phyloP scores from a whole-genome alignment of 1,140 invertebrate species.

The Drosophila rhopaloa region DNA sequence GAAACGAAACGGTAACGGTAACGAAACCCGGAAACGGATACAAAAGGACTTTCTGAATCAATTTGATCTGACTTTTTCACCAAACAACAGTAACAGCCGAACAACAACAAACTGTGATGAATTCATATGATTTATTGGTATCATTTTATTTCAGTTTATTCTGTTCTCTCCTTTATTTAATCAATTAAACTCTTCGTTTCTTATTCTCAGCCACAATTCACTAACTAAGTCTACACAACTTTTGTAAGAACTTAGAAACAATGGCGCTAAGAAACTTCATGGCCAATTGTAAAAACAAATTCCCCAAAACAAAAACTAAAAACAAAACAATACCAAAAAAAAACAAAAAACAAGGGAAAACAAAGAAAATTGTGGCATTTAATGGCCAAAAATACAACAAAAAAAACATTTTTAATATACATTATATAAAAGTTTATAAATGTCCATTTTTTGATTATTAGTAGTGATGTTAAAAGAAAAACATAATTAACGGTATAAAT shows the following conservation, averaged over 20 bases:
- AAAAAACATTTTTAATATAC: slow-evolving; percentile 69
- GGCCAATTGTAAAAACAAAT: slow-evolving; percentile 54
- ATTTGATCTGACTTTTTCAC: slow-evolving; percentile 39
- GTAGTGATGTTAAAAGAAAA: slow-evolving; percentile 74
- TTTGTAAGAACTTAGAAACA: slow-evolving; percentile 44
- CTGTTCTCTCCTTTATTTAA: slow-evolving; percentile 5
- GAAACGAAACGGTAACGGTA: slow-evolving; percentile 19
- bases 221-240: slow-evolving; percentile 15
- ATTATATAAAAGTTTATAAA: slow-evolving; percentile 79
- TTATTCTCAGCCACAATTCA: slow-evolving; percentile 22
- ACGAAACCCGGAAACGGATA: slow-evolving; percentile 23
- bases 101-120: slow-evolving; percentile 80
- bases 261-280: slow-evolving; percentile 61
- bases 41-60: slow-evolving; percentile 30
- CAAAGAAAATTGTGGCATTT: slow-evolving; percentile 32
- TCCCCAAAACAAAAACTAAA: slow-evolving; percentile 25
- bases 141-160: slow-evolving; percentile 15
- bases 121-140: slow-evolving; percentile 56
- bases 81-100: slow-evolving; percentile 52
- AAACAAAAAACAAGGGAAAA: slow-evolving; percentile 24
- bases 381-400: slow-evolving; percentile 34
- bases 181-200: slow-evolving; percentile 7
- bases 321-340: slow-evolving; percentile 16
- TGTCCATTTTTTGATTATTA: slow-evolving; percentile 83
- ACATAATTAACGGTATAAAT: slow-evolving; percentile 64